A percentile compares a stretch with the other conserved stretches of the same genome.
Conservation (phyloP, 2,797 vertebrate species). For the Spinus olivaceus region DNA sequence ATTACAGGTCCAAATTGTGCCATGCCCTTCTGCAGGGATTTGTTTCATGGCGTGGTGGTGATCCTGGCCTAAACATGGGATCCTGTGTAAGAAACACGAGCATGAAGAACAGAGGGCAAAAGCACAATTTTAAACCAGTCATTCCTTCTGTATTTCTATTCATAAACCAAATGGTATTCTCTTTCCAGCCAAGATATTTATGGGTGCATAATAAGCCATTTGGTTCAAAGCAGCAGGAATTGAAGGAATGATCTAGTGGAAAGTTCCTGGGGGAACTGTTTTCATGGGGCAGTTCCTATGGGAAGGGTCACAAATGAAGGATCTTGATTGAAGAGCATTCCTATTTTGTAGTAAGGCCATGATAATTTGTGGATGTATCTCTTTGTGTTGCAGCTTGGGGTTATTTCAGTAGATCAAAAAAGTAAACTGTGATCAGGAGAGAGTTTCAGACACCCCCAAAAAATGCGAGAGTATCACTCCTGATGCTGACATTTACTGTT, state of each 20-base stretch:
- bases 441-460: background rate
- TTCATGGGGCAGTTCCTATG: background rate
- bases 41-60: background rate
- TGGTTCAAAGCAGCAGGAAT: background rate
- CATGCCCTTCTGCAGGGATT: background rate
- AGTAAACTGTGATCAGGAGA: background rate
- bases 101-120: background rate
- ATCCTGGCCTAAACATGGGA: background rate
- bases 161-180: background rate
- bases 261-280: background rate
- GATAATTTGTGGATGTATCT: background rate
- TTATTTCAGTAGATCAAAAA: background rate
- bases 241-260: background rate
- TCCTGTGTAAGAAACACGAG: background rate
- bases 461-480: background rate
- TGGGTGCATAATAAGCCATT: background rate
- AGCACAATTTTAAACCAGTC: background rate
- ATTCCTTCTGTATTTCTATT: background rate
- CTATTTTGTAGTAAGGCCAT: background rate
- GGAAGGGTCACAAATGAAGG: background rate
- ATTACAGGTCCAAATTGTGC: background rate
- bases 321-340: background rate
- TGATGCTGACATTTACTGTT: background rate
- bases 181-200: background rate
- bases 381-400: background rate